Evolutionary conservation across 2,797 vertebrate genomes (phyloP), one percentile per base, ranked within the genome.

Genomic region (Cebuella pygmaea): DNA sequence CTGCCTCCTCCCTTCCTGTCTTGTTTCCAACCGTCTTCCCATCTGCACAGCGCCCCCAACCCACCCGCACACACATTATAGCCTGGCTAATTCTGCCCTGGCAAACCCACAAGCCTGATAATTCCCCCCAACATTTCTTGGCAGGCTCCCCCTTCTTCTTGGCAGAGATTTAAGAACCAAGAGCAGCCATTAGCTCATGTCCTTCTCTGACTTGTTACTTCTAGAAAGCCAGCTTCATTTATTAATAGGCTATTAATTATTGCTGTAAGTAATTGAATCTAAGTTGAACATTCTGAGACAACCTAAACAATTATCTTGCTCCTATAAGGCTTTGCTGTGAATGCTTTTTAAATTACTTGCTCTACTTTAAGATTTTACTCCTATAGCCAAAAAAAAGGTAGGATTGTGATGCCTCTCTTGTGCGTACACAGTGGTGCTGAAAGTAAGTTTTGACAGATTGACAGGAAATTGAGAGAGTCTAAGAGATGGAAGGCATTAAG

Each of bases 111-210:
- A 96, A 33, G 41, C 72, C 93, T 87, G 96, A 97, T 94, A 97
- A 98, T 97, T 97, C 97, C 97, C 95, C 92, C 95, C 82, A 86
- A 36, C 98, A 95, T 97, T 92, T 97, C 88, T 98, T 98, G 98
- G 98, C 98, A 98, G 94, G 80, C 97, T 98, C 83, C 3, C 1
- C 59, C 50, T 36, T 41, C 95, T 98, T 98, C 97, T 98, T 95
- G 95, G 98, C 97, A 98, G 96, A 97, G 94, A 97, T 97, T 97
- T 97, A 97, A 98, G 75, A 95, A 98, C 97, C 98, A 97, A 97
- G 93, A 97, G 96, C 95, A 97, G 96, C 96, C 87, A 33, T 90
- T 97, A 98, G 97, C 98, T 98, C 95, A 97, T 96, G 84, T 95
- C 97, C 97, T 97, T 88, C 97, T 98, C 94, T 87, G 78, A 95